Evolutionary conservation across 2,797 vertebrate genomes (phyloP).

Genomic region (Oreortyx pictus): DNA sequence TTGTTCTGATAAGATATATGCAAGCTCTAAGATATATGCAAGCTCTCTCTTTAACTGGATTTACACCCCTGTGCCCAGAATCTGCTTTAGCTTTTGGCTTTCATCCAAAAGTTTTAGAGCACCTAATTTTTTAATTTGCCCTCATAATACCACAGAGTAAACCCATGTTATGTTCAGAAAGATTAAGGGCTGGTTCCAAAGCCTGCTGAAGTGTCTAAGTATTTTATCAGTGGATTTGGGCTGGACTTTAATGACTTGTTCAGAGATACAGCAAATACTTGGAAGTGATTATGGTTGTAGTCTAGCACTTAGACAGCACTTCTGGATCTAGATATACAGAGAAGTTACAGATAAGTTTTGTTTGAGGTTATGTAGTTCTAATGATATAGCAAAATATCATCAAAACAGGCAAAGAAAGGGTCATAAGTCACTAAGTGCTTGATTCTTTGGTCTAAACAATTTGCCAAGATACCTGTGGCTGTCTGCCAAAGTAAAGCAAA

Average conservation of each 20-base stretch:
- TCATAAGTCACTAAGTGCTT: conserved; percentile 15
- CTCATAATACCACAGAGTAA: neutral
- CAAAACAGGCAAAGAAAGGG: neutral
- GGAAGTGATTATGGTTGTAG: neutral
- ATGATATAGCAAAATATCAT: neutral
- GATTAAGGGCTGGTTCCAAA: neutral
- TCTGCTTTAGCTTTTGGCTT: neutral
- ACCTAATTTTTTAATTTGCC: neutral
- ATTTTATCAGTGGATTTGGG: neutral
- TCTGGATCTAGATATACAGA: neutral
- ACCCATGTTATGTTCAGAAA: neutral
- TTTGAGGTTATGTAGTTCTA: neutral
- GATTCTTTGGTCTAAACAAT: conserved; percentile 12
- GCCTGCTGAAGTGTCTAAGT: neutral
- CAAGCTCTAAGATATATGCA: neutral
- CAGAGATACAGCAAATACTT: neutral
- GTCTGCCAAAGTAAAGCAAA: neutral
- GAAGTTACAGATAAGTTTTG: neutral
- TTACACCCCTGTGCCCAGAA: neutral
- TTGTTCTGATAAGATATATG: neutral
- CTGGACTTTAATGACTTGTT: neutral
- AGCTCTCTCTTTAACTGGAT: neutral
- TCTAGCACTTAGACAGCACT: neutral
- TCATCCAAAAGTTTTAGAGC: neutral
- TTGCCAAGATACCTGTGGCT: neutral